phyloP scores from a whole-genome alignment of 2,888 invertebrate species.

The Stenurella melanura region DNA sequence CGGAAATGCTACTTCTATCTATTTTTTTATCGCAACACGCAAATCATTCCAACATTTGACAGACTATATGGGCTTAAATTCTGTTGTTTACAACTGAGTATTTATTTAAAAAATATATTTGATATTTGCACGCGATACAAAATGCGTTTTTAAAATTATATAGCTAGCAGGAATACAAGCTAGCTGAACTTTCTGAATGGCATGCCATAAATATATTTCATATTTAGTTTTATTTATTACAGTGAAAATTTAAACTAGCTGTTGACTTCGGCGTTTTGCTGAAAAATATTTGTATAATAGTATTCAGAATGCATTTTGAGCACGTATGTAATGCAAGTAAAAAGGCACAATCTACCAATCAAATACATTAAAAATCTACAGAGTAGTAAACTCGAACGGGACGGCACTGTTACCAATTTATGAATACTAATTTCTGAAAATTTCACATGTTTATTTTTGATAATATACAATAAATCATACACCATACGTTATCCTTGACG shows the following conservation, averaged over 20 bases:
- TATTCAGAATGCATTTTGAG: no score
- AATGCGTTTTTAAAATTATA: not conserved
- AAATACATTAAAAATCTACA: no score
- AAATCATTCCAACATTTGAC: slow-evolving; percentile 5
- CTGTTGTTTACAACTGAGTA: not conserved
- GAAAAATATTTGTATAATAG: not conserved
- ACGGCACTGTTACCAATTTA: no score
- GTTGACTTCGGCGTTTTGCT: not conserved
- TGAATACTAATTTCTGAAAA: not conserved
- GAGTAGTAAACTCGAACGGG: no score
- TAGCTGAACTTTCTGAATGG: not conserved
- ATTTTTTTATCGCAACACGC: slow-evolving; percentile 14
- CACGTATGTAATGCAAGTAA: no score
- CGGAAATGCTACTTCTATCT: slow-evolving; percentile 10
- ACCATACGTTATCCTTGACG: slow-evolving; percentile 13
- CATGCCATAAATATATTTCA: not conserved
- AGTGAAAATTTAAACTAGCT: no score
- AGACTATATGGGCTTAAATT: not conserved
- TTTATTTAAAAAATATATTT: not conserved
- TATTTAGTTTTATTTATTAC: not conserved
- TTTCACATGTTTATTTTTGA: slow-evolving; percentile 11
- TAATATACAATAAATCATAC: slow-evolving; percentile 16
- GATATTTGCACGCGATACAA: slow-evolving; percentile 15
- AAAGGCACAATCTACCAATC: no score
- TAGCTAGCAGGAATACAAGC: not conserved